Evolutionary conservation across 2,113 vertebrate genomes (phyloP).

Genomic region (Lipophrys pholis): DNA sequence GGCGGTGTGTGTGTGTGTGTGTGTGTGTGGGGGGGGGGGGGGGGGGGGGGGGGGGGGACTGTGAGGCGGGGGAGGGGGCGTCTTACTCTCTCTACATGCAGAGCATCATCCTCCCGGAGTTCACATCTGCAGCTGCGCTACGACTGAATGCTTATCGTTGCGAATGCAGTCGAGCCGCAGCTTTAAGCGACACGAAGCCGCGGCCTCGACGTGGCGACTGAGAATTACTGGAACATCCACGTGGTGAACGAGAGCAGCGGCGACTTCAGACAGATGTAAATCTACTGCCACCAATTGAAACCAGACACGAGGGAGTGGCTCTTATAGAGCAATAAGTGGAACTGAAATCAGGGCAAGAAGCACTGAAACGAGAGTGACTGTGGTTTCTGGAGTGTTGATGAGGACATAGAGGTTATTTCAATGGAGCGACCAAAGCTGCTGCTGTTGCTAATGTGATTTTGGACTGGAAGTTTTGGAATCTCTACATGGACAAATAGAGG

Average conservation of each 20-base stretch:
- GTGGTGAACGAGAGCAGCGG: too few species aligned
- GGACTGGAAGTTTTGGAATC: too few species aligned
- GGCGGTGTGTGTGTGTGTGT: constrained; percentile 45
- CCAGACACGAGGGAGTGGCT: constrained; percentile 18
- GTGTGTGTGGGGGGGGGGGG: constrained; percentile 48
- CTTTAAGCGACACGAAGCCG: constrained; percentile 51
- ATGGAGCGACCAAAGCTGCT: too few species aligned
- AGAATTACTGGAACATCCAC: too few species aligned
- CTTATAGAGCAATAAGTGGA: too few species aligned
- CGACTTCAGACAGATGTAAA: constrained; percentile 38
- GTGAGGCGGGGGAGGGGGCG: constrained; percentile 30
- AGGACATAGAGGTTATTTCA: too few species aligned
- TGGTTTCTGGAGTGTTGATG: too few species aligned
- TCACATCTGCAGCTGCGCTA: constrained; percentile 50
- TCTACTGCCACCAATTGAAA: constrained; percentile 32
- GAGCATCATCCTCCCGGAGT: constrained; percentile 43
- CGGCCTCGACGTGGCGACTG: too few species aligned
- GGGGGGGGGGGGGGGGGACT: constrained; percentile 22
- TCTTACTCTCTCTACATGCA: constrained; percentile 35
- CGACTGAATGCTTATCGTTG: constrained; percentile 11
- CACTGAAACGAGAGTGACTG: too few species aligned
- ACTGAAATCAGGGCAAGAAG: too few species aligned
- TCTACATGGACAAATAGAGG: too few species aligned
- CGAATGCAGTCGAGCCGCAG: constrained; percentile 36
- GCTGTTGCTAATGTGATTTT: too few species aligned